Base-by-base conservation (phyloP, 2,888 invertebrate genomes). In the Drosophila hamatofila region DNA sequence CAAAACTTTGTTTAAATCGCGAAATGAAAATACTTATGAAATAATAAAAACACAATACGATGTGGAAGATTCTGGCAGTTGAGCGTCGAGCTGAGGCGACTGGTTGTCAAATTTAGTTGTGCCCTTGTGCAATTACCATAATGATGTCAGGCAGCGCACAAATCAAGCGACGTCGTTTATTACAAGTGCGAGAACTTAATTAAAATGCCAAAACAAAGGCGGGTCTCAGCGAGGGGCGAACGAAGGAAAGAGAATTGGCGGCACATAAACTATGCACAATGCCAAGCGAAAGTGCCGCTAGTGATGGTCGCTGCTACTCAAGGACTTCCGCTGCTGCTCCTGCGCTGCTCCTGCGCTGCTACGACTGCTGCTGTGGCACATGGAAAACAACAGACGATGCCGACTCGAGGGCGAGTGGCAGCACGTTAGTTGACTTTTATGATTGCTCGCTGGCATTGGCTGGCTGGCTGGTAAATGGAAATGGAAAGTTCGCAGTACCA, bases 141-240 rank as follows among this genome's bases (percentile, higher is more conserved):
- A 88, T 86, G 80, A 88, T 79, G 77, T 68, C 68, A 81, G 75
- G 55, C 71, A 70, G 72, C 62, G 75, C 75, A 69, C 77, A 89
- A 89, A 88, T 82, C 88, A 84, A 81, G 82, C 83, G 62, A 67
- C 78, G 81, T 87, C 88, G 89, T 85, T 89, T 87, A 87, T 87
- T 78, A 89, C 89, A 86, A 89, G 85, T 86, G 88, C 89, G 80
- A 89, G 88, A 86, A 89, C 85, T 86, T 86, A 86, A 86, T 86
- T 86, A 86, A 86, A 89, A 86, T 72, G 78, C 74, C 82, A 67
- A 83, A 87, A 89, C 80, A 85, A 87, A 84, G 83, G 61, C 67
- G 58, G 59, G 39, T 59, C 18, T 1, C 37, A n/a, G 49, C 30
- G 51, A 11, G 46, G 6, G 55, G 16, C 16, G 35, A 25, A 16